A percentile compares a stretch with the other conserved stretches of the same genome.
These are phyloP conservation scores for Pelobates fuscus DNA, from an alignment of 2,113 vertebrate species.

Conservation along the genomic window DNA sequence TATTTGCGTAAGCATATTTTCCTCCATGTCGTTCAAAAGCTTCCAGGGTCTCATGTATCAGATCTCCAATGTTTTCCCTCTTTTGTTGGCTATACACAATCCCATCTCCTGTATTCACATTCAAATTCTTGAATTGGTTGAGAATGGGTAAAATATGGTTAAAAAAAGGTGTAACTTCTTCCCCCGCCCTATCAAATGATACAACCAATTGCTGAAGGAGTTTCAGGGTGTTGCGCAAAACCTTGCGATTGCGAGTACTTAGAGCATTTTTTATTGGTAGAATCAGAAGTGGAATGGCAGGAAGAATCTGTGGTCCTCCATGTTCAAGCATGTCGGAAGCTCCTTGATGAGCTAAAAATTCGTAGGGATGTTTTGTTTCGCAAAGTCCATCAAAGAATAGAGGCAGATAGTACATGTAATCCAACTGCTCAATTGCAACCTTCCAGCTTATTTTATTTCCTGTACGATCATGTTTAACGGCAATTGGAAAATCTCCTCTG, in stretches of 20 bases:
- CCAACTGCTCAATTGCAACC: constrained; percentile 89
- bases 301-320: constrained; percentile 85
- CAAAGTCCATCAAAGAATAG: constrained; percentile 91
- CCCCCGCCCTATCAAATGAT: constrained; percentile 85
- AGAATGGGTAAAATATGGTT: constrained; percentile 88
- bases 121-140: constrained; percentile 93
- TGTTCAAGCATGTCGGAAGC: constrained; percentile 91
- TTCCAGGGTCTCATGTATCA: constrained; percentile 91
- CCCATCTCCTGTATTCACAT: constrained; percentile 85
- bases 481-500: constrained; percentile 86
- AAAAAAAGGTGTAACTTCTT: constrained; percentile 89
- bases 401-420: constrained; percentile 89
- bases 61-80: constrained; percentile 84
- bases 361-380: constrained; percentile 86
- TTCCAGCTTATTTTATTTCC: constrained; percentile 91
- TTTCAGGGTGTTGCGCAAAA: constrained; percentile 88
- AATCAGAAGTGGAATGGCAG: constrained; percentile 91
- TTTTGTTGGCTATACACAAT: constrained; percentile 91
- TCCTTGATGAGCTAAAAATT: constrained; percentile 91
- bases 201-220: constrained; percentile 88
- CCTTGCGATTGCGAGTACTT: constrained; percentile 85
- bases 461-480: constrained; percentile 76
- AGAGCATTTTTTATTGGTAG: constrained; percentile 89
- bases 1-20: constrained; percentile 86
- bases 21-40: constrained; percentile 86